A percentile compares a stretch with the other conserved stretches of the same genome.
phyloP scores from a whole-genome alignment of 2,888 invertebrate species.

The Hemicrepidius hirtus region DNA sequence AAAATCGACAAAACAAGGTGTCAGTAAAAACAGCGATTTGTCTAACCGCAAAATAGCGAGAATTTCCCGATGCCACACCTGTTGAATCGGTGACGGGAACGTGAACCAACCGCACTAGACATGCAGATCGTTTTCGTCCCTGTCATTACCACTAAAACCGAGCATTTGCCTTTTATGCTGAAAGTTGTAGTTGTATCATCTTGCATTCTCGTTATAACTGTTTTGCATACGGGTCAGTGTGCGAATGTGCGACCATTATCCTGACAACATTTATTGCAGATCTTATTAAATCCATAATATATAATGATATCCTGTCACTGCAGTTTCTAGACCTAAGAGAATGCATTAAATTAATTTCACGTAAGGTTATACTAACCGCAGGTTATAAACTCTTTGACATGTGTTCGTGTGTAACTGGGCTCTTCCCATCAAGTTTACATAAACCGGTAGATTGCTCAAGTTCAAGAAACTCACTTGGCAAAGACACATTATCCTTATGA shows the following conservation, averaged over 20 bases:
- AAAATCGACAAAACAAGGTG: constrained; percentile 48
- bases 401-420: constrained; percentile 30
- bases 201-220: constrained; percentile 17
- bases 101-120: constrained; percentile 51
- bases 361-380: constrained; percentile 27
- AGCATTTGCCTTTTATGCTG: constrained; percentile 27
- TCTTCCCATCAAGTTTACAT: constrained; percentile 24
- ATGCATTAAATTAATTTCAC: constrained; percentile 37
- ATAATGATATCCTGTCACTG: constrained; percentile 40
- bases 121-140: constrained; percentile 56
- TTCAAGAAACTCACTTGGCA: constrained; percentile 15
- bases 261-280: constrained; percentile 20
- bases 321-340: constrained; percentile 33
- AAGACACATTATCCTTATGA: neutral
- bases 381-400: constrained; percentile 35
- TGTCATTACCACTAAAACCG: constrained; percentile 45
- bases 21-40: constrained; percentile 48
- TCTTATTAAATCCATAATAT: constrained; percentile 39
- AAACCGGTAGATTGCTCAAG: constrained; percentile 27
- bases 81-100: constrained; percentile 53
- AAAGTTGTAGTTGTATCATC: constrained; percentile 8
- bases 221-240: constrained; percentile 34
- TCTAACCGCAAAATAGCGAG: constrained; percentile 50
- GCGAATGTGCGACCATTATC: constrained; percentile 29
- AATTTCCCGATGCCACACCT: constrained; percentile 53